These are phyloP conservation scores for Otolemur garnettii DNA, from an alignment of 2,113 vertebrate species.

Conservation along the genomic window DNA sequence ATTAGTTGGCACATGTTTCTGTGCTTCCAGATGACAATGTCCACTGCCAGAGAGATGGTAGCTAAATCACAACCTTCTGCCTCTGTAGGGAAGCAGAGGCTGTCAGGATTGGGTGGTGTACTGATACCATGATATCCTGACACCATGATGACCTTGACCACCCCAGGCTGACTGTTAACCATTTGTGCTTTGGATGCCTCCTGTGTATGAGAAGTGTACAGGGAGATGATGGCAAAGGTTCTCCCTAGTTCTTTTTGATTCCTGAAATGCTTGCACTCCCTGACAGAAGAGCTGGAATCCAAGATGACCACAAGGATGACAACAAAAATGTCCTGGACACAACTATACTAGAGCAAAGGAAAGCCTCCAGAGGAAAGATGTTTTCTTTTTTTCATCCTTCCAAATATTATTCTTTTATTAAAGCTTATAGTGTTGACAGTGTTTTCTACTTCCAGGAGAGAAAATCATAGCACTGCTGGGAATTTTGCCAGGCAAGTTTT, in stretches of 20 bases:
- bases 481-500: not conserved
- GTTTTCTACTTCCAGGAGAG: not conserved
- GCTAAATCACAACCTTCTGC: not conserved
- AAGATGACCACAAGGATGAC: not conserved
- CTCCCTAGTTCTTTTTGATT: not conserved
- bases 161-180: too few relatives aligned
- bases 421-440: not conserved
- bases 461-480: not conserved
- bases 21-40: not conserved
- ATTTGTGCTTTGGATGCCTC: not conserved
- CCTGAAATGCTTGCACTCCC: not conserved
- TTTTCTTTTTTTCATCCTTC: not conserved
- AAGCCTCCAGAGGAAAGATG: not conserved
- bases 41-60: not conserved
- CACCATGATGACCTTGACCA: not conserved
- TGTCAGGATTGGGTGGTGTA: accelerated
- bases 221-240: not conserved
- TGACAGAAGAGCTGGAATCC: not conserved
- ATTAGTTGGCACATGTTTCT: not conserved
- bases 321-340: not conserved
- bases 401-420: not conserved
- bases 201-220: not conserved
- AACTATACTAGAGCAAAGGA: not conserved
- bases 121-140: not conserved
- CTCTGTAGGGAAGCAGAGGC: not conserved